phyloP scores from a whole-genome alignment of 2,888 invertebrate species.

The Andrena praecox region DNA sequence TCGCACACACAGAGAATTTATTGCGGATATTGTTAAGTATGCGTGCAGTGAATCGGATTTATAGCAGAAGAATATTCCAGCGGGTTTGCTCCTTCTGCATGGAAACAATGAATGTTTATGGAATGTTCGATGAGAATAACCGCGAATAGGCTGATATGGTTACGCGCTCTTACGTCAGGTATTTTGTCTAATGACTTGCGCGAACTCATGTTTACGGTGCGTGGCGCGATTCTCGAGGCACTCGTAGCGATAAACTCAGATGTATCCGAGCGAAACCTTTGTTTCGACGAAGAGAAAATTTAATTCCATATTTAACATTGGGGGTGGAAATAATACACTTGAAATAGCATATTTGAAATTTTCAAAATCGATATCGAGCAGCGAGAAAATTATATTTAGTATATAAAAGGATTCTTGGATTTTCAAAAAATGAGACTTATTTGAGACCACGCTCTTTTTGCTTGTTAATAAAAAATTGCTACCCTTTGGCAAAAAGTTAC shows the following conservation, averaged over 20 bases:
- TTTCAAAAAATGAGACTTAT: too few species aligned
- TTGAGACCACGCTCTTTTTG: too few species aligned
- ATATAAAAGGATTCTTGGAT: too few species aligned
- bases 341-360: too few species aligned
- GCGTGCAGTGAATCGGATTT: background rate
- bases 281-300: background rate
- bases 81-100: background rate
- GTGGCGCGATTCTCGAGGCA: slow-evolving; percentile 13
- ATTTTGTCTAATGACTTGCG: slow-evolving; percentile 53
- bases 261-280: background rate
- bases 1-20: background rate
- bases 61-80: slow-evolving; percentile 1
- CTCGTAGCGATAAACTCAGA: background rate
- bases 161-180: background rate
- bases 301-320: too few species aligned
- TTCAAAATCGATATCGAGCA: too few species aligned
- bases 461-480: too few species aligned
- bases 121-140: slow-evolving; percentile 44
- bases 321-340: too few species aligned
- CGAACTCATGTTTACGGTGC: slow-evolving; percentile 47
- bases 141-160: slow-evolving; percentile 24
- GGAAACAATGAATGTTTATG: slow-evolving; percentile 27
- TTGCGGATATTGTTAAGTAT: slow-evolving; percentile 3
- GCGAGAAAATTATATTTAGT: too few species aligned
- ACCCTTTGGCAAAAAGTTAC: too few species aligned